Conservation (phyloP, 2,113 vertebrate species). For the Gopherus evgoodei region DNA sequence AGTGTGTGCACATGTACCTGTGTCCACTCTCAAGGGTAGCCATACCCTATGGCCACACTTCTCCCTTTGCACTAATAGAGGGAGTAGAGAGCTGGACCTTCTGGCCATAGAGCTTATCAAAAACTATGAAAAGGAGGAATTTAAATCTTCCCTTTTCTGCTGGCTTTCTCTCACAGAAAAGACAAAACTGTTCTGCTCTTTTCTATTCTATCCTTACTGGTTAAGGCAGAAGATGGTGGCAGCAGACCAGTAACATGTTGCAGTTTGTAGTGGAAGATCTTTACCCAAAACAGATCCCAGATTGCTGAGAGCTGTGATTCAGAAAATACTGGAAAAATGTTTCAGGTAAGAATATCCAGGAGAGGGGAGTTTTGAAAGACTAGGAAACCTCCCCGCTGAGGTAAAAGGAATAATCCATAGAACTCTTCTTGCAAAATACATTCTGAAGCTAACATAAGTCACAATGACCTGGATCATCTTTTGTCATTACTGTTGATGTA, state of each 20-base stretch:
- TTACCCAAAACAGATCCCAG: neutral
- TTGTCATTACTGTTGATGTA: neutral
- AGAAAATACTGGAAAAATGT: neutral
- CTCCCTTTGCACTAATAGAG: neutral
- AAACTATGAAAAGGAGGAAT: neutral
- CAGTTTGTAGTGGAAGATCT: accelerated
- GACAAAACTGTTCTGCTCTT: neutral
- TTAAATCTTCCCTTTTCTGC: neutral
- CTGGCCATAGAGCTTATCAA: neutral
- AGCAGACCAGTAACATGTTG: accelerated
- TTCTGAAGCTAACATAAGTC: neutral
- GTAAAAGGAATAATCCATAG: neutral
- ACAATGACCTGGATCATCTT: neutral
- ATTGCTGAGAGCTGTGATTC: neutral
- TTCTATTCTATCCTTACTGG: neutral
- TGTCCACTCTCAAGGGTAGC: no score
- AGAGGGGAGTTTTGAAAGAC: neutral
- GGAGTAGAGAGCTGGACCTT: neutral
- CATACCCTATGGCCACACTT: neutral
- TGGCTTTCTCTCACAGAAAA: neutral
- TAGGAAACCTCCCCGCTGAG: neutral
- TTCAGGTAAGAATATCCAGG: neutral
- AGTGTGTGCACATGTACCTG: no score
- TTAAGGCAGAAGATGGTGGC: neutral
- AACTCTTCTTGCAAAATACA: no score